A percentile compares a stretch with the other conserved stretches of the same genome.
Evolutionary conservation across 2,888 invertebrate species (phyloP).

Genomic region (Plagodis pulveraria): DNA sequence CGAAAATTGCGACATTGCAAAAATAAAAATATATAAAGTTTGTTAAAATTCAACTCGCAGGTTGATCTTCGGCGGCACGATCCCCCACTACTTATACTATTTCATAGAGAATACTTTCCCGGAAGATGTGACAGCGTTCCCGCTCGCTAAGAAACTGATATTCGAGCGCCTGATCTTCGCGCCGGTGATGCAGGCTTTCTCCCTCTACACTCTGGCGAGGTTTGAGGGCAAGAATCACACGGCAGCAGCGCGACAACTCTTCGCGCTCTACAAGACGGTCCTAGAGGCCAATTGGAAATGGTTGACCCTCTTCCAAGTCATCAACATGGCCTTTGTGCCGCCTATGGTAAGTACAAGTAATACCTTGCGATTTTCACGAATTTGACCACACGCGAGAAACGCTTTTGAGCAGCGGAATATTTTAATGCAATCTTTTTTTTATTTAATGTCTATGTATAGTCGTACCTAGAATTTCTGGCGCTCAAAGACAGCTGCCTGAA

Average conservation of each 20-base stretch:
- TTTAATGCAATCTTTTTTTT: too few relatives aligned
- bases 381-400: too few relatives aligned
- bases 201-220: conserved; percentile 89
- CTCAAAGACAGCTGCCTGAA: too few relatives aligned
- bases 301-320: conserved; percentile 89
- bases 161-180: conserved; percentile 90
- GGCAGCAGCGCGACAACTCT: conserved; percentile 86
- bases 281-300: conserved; percentile 91
- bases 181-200: conserved; percentile 89
- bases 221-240: conserved; percentile 91
- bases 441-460: too few relatives aligned
- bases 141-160: conserved; percentile 86
- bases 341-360: conserved; percentile 86
- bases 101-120: conserved; percentile 86
- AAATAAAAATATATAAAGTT: too few relatives aligned
- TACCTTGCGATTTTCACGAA: too few relatives aligned
- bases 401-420: too few relatives aligned
- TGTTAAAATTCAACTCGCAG: conserved; percentile 65
- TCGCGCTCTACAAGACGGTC: conserved; percentile 87
- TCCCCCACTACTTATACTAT: conserved; percentile 92
- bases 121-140: conserved; percentile 82
- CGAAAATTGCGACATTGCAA: too few relatives aligned
- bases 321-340: conserved; percentile 91
- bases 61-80: conserved; percentile 90
- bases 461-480: too few relatives aligned